These are phyloP conservation scores for Gonatopus flavifemur DNA, from an alignment of 1,140 invertebrate genomes.

Conservation along the genomic window DNA sequence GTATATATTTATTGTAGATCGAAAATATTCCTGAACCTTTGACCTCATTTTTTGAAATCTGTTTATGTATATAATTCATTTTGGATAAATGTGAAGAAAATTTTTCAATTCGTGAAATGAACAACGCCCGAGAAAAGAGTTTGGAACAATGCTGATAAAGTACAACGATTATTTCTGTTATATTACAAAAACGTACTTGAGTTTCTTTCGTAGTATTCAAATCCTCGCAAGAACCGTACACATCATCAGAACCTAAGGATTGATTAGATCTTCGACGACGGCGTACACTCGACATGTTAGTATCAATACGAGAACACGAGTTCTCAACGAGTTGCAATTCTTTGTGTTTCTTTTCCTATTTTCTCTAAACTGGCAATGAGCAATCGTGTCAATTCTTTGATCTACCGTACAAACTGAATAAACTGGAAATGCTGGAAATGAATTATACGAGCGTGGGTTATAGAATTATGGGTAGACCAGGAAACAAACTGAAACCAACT, in stretches of 20 bases:
- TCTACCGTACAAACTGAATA: too few relatives aligned
- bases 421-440: too few relatives aligned
- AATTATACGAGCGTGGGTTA: too few relatives aligned
- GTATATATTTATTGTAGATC: neutral
- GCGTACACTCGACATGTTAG: constrained; percentile 51
- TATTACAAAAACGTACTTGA: constrained; percentile 37
- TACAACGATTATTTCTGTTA: neutral
- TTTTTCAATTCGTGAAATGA: neutral
- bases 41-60: neutral
- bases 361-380: too few relatives aligned
- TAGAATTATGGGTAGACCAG: too few relatives aligned
- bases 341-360: neutral
- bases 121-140: neutral
- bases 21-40: neutral
- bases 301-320: neutral
- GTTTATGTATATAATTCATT: neutral
- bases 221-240: constrained; percentile 52
- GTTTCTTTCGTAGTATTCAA: constrained; percentile 49
- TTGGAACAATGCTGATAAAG: neutral
- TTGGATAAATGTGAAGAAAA: neutral
- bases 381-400: too few relatives aligned
- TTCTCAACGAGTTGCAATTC: too few relatives aligned
- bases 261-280: constrained; percentile 50
- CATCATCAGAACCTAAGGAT: constrained; percentile 51
- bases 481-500: too few relatives aligned